phyloP scores from a whole-genome alignment of 2,888 invertebrate genomes.

The Patella pellucida region DNA sequence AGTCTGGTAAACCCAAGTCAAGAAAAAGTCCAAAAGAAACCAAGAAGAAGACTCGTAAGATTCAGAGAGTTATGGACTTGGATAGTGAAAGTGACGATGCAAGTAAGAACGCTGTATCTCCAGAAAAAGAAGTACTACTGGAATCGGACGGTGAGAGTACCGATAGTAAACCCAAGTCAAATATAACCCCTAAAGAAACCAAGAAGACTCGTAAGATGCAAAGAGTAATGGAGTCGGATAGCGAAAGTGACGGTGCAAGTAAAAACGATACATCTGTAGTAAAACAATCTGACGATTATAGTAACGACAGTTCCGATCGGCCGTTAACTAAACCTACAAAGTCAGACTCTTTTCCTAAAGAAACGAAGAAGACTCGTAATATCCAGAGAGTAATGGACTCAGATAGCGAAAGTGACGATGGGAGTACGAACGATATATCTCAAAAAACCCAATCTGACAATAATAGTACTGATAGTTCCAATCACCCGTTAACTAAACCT shows the following conservation, averaged over 20 bases:
- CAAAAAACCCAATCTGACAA: conserved; percentile 28
- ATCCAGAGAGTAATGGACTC: neutral
- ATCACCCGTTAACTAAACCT: conserved; percentile 16
- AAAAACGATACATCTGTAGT: neutral
- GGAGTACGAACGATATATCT: neutral
- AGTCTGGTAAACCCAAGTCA: conserved; percentile 14
- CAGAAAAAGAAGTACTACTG: conserved; percentile 18
- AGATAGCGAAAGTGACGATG: neutral
- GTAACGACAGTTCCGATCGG: conserved; percentile 15
- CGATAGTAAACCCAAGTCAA: conserved; percentile 9
- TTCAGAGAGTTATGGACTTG: neutral
- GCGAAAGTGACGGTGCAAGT: neutral
- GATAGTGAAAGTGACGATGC: neutral
- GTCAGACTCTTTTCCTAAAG: conserved; percentile 53
- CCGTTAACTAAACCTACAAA: conserved; percentile 10
- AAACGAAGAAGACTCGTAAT: neutral
- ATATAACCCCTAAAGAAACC: neutral
- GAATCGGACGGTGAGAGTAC: conserved; percentile 28
- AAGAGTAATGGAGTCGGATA: neutral
- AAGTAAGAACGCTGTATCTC: neutral
- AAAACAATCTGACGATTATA: conserved; percentile 27
- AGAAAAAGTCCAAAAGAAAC: neutral
- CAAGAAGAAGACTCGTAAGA: neutral
- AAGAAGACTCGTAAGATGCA: neutral
- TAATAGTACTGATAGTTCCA: conserved; percentile 13